These are phyloP conservation scores for Mohoua ochrocephala DNA, from an alignment of 2,113 vertebrate species.

Conservation along the genomic window DNA sequence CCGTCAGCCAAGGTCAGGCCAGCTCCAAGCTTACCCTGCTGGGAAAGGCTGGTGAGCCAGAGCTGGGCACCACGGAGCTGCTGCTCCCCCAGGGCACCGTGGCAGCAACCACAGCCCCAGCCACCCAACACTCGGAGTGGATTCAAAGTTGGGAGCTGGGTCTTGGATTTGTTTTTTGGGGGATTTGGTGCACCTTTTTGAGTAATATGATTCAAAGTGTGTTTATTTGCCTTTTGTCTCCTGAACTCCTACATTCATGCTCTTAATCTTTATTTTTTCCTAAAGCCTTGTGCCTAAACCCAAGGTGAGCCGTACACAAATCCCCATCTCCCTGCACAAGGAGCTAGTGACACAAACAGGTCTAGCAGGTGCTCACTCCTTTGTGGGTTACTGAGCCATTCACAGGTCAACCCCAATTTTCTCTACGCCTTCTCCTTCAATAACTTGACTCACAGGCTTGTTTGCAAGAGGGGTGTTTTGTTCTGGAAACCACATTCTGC, in stretches of 20 bases:
- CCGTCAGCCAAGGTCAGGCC: neutral
- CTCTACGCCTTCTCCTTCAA: neutral
- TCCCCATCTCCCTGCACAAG: neutral
- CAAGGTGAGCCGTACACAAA: neutral
- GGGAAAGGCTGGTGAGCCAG: neutral
- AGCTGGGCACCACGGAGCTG: neutral
- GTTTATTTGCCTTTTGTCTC: neutral
- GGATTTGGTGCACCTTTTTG: too few relatives aligned
- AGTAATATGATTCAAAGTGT: neutral
- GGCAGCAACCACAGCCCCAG: neutral
- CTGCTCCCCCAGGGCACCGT: neutral
- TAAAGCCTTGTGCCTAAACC: neutral
- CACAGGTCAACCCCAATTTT: neutral
- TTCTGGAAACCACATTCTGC: neutral
- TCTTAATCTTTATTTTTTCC: neutral
- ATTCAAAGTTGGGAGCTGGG: neutral
- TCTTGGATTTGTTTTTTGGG: neutral
- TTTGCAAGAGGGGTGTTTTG: neutral
- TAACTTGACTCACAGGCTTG: neutral
- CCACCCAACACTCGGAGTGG: rapidly evolving
- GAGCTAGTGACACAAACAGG: neutral
- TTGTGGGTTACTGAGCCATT: neutral
- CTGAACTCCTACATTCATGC: neutral
- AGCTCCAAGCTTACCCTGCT: rapidly evolving
- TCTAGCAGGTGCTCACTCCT: neutral